phyloP scores from a whole-genome alignment of 2,888 invertebrate species.

The Lepidochitona cinerea region DNA sequence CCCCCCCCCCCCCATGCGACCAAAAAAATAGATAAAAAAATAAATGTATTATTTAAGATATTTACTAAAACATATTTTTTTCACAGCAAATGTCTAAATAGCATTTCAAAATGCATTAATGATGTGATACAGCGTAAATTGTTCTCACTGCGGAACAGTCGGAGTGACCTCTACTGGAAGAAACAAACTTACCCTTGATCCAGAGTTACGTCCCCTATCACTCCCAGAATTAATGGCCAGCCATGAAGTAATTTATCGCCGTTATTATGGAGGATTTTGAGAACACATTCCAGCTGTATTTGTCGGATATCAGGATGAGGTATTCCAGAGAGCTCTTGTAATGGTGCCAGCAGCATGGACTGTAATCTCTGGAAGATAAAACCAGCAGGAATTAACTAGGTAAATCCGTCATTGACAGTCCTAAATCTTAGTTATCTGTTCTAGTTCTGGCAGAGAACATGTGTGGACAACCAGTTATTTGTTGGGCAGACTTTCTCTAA shows the following conservation, averaged over 20 bases:
- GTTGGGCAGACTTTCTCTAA: too few relatives aligned
- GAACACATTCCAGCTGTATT: conserved; percentile 93
- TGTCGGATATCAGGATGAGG: conserved; percentile 94
- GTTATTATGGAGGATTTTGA: conserved; percentile 91
- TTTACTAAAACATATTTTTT: too few relatives aligned
- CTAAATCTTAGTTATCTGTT: too few relatives aligned
- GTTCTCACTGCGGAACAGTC: background rate
- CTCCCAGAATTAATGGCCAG: conserved; percentile 94
- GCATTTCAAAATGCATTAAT: too few relatives aligned
- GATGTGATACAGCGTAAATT: background rate
- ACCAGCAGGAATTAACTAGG: background rate
- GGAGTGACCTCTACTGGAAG: background rate
- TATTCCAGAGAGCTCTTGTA: conserved; percentile 91
- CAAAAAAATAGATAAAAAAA: too few relatives aligned
- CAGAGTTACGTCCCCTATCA: conserved; percentile 94
- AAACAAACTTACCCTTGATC: conserved; percentile 82
- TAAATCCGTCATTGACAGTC: conserved; percentile 1
- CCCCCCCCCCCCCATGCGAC: too few relatives aligned
- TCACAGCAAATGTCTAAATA: too few relatives aligned
- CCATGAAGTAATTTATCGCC: conserved; percentile 94
- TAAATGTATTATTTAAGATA: too few relatives aligned
- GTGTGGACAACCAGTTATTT: too few relatives aligned
- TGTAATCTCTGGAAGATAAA: conserved; percentile 78
- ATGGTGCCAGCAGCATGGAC: conserved; percentile 86
- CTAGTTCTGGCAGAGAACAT: too few relatives aligned